Conservation (phyloP, 2,888 invertebrate genomes). For the Theodoxus fluviatilis region DNA sequence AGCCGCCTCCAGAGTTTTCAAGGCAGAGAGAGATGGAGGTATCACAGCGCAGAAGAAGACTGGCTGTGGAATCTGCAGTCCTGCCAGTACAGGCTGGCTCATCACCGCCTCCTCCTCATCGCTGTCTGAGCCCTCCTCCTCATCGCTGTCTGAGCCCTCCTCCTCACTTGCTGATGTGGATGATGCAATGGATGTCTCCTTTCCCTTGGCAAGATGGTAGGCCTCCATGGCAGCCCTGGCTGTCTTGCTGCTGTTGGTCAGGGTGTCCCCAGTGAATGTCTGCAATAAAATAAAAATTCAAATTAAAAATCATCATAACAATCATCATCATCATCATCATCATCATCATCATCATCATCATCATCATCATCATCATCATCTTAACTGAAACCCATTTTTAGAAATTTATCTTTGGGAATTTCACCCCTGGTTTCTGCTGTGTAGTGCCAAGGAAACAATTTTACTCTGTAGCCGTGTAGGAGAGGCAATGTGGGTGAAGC, state of each 20-base stretch:
- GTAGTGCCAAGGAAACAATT: no score
- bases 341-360: no score
- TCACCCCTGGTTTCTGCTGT: no score
- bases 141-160: not conserved
- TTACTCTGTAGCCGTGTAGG: no score
- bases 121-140: conserved; percentile 1
- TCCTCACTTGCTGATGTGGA: not conserved
- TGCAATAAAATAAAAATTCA: conserved; percentile 29
- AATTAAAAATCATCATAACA: not conserved
- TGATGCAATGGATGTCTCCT: not conserved
- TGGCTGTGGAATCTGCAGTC: conserved; percentile 84
- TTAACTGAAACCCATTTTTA: no score
- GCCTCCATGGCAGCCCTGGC: conserved; percentile 40
- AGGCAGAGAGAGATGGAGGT: conserved; percentile 81
- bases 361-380: no score
- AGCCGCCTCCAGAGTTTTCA: conserved; percentile 80
- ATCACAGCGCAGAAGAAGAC: conserved; percentile 97
- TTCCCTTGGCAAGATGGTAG: conserved; percentile 25
- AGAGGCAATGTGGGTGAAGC: no score
- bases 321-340: no score
- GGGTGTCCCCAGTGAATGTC: conserved; percentile 71
- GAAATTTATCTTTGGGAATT: no score
- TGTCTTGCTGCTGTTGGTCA: conserved; percentile 51
- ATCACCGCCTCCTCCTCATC: not conserved
- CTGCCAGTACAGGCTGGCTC: conserved; percentile 64